Base-by-base conservation (phyloP, 2,113 vertebrate genomes). In the Cebus imitator region DNA sequence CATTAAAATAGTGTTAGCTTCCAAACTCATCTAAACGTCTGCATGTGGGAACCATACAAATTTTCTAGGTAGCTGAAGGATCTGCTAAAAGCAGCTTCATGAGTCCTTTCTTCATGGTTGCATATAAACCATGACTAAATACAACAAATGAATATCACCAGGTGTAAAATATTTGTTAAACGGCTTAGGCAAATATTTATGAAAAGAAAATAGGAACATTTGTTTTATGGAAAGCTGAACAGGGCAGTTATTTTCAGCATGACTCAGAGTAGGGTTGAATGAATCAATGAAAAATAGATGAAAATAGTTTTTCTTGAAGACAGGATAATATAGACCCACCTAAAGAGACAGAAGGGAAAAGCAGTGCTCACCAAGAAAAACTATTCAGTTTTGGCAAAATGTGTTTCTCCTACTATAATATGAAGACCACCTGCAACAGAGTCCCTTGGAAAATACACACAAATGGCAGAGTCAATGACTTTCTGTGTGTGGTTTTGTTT, bases 1-100 rank as follows among this genome's bases (percentile, higher is more conserved):
- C 4, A 1, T 50, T 80, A 13, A 82, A 86, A 25, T 66, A 52
- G 7, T 45, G 37, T 45, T 68, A 37, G 43, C 13, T 94, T 96
- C 25, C 16, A 81, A 43, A 93, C 30, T 72, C 75, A 90, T 40
- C 9, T 37, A 43, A 79, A 90, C 16, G 0, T 17, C 75, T 95
- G 9, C 13, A 37, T 43, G 73, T 40, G 52, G 5, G 35, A 96
- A 84, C 17, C 30, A 90, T 72, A 87, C 32, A 32, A 78, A 55
- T 76, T 97, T 96, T 95, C 90, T 93, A 91, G 23, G 45, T 70
- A 80, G 48, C 25, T 58, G 13, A 76, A 83, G 40, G 43, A 90
- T 66, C 90, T 92, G n/a, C 79, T 75, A 92, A 78, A 95, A n/a
- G 55, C 25, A 73, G 27, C 55, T 91, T 95, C 43, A 85, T 91